Base-by-base conservation (phyloP, 2,888 invertebrate species). In the Brachyptera risi region DNA sequence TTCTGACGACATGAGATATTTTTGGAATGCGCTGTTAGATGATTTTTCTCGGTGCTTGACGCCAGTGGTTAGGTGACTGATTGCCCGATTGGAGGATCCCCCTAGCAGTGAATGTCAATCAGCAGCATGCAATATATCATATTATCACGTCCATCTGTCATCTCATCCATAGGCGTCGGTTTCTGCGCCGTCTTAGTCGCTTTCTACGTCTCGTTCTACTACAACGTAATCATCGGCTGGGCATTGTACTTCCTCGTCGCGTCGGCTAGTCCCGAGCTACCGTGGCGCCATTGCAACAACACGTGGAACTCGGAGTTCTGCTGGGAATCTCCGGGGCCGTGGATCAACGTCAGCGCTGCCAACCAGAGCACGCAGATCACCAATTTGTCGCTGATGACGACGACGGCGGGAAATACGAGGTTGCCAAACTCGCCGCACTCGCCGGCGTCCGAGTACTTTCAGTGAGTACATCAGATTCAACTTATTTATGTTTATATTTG, bases 141-240 rank as follows among this genome's bases (percentile, higher is more conserved):
- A n/a, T n/a, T n/a, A n/a, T n/a, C n/a, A n/a, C n/a, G n/a, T n/a
- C n/a, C n/a, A n/a, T n/a, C n/a, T n/a, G n/a, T n/a, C n/a, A n/a
- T n/a, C n/a, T n/a, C n/a, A n/a, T n/a, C n/a, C n/a, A n/a, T n/a
- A 88, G 88, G 88, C 68, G 87, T 88, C 31, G 89, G 89, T 58
- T 88, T 88, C 74, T 89, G 89, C 73, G 87, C 88, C 17, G 88
- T 88, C 40, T 80, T 88, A 74, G 86, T 89, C 38, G 88, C 88
- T 13, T 89, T 88, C 76, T 88, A 87, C 76, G 87, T 89, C 13
- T 88, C 88, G 0, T 89, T 88, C 74, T 89, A 89, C 74, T 89
- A 89, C 78, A 92, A 92, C 75, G 90, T 91, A 59, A 90, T 92
- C 69, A 90, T 92, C 69, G 90, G 84, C 51, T 92, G 92, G 92